Base-by-base conservation (phyloP, 2,888 invertebrate species). In the Drosophila peninsularis region DNA sequence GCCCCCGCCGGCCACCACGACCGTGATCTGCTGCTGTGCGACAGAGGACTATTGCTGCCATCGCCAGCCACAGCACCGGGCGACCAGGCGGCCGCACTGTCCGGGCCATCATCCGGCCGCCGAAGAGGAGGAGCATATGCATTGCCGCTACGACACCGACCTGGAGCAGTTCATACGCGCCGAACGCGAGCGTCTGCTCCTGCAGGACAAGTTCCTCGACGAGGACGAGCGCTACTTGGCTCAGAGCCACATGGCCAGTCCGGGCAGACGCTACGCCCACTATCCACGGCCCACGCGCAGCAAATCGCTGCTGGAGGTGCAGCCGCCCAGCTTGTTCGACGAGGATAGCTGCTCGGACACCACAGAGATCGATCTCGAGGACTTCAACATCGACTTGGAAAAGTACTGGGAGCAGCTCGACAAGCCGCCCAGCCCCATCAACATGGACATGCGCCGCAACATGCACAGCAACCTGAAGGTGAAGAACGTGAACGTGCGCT, bases 351-450 rank as follows among this genome's bases (percentile, higher is more conserved):
- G 92, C 67, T 92, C 92, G 1, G 92, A 92, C 45, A 92, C 92
- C 24, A 92, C 92, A 0, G 92, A 92, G 78, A 90, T 92, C 71
- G 92, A 92, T 52, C 72, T 92, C 44, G 92, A 92, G 68, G 92
- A 92, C 64, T 92, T 92, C 53, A 92, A 92, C 71, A 92, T 92
- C 53, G 92, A 92, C 66, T 82, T 92, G 71, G 92, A 92, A 58
- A 92, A 92, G 75, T 92, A 92, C 74, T 92, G 92, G 92, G 92
- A 92, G 49, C 91, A 92, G 69, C 77, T 92, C 56, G 92, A 92
- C 71, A 92, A 92, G 58, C 91, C 92, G 7, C 92, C 92, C 9
- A 92, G 91, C 61, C 92, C 92, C 66, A 90, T 92, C 32, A 92
- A 92, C 70, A 75, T 92, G 66, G 91, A 92, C 69, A 92, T 91